Percentiles rank a stretch among this genome's conserved stretches.
These are phyloP conservation scores for Caloenas nicobarica DNA, from an alignment of 2,113 vertebrate species.

Conservation along the genomic window DNA sequence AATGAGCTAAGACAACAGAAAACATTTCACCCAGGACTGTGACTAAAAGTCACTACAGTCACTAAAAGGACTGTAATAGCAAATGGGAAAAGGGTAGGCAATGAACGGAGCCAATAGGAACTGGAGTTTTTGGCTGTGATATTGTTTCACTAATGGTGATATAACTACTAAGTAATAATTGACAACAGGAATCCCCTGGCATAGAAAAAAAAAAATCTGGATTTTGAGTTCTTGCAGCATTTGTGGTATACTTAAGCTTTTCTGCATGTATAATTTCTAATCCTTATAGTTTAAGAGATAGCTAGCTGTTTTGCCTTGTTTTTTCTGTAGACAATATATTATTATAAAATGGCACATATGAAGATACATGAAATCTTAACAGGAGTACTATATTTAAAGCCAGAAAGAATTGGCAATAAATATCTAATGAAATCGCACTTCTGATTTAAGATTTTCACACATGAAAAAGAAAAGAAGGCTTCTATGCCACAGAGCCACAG, in stretches of 20 bases:
- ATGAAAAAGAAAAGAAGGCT: not conserved
- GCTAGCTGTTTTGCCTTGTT: not conserved
- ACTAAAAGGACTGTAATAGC: not conserved
- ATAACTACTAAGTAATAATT: not conserved
- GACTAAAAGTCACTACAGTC: too few species aligned
- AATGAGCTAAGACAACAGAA: constrained; percentile 16
- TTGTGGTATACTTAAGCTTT: not conserved
- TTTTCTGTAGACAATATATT: not conserved
- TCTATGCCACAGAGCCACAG: not conserved
- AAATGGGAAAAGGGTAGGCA: not conserved
- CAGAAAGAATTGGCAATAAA: not conserved
- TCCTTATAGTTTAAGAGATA: not conserved
- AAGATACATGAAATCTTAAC: not conserved
- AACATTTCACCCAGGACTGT: not conserved
- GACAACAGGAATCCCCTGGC: not conserved
- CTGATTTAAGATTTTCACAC: not conserved
- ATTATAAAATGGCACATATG: not conserved
- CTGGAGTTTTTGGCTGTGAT: not conserved
- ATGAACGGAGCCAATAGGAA: not conserved
- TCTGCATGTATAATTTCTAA: not conserved
- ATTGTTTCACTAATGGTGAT: not conserved
- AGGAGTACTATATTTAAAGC: not conserved
- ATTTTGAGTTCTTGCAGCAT: not conserved
- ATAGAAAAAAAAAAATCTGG: not conserved
- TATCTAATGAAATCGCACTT: not conserved